Evolutionary conservation across 2,797 vertebrate genomes (phyloP).

Genomic region (Melanitta fusca): DNA sequence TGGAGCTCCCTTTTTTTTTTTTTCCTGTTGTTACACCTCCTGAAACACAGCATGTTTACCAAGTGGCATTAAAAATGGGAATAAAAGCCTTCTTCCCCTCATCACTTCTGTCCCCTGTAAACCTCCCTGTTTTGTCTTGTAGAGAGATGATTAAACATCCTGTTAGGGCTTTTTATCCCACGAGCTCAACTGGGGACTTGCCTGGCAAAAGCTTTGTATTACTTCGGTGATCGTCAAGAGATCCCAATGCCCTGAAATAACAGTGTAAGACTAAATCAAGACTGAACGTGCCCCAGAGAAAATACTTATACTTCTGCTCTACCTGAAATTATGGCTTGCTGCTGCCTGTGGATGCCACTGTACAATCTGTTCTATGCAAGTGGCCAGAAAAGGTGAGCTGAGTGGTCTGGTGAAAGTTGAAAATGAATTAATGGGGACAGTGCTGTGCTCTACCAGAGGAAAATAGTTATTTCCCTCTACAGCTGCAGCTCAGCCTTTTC

Average conservation of each 20-base stretch:
- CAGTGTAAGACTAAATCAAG: not conserved
- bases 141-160: not conserved
- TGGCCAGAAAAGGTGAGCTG: not conserved
- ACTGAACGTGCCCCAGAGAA: not conserved
- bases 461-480: not conserved
- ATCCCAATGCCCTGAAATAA: not conserved
- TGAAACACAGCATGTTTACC: not conserved
- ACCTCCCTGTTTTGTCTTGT: not conserved
- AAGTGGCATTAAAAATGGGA: not conserved
- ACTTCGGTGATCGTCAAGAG: not conserved
- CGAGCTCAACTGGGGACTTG: not conserved
- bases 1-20: not conserved
- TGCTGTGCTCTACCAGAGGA: not conserved
- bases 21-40: not conserved
- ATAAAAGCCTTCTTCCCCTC: not conserved
- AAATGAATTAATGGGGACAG: not conserved
- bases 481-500: not conserved
- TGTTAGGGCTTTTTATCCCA: not conserved
- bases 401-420: not conserved
- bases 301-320: not conserved
- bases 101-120: not conserved
- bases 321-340: not conserved
- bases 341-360: not conserved
- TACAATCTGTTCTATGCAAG: rapidly evolving
- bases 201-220: not conserved